A percentile compares a stretch with the other conserved stretches of the same genome.
These are phyloP conservation scores for Lasioglossum oenotherae DNA, from an alignment of 2,888 invertebrate species.

Conservation along the genomic window DNA sequence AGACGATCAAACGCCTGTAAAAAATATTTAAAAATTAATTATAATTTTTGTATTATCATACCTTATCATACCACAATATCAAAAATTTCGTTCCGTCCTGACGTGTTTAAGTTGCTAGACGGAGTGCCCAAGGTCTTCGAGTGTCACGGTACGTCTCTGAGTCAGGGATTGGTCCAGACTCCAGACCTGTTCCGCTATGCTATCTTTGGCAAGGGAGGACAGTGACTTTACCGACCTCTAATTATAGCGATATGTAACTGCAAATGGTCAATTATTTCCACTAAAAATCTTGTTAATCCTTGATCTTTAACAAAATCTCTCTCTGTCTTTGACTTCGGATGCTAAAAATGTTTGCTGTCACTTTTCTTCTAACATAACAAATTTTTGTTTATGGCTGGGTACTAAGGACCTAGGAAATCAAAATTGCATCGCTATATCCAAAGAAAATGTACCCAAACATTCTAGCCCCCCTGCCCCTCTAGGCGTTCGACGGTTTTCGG, in stretches of 20 bases:
- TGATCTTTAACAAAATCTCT: background rate
- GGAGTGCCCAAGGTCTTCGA: background rate
- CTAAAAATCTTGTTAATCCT: background rate
- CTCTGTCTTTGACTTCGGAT: background rate
- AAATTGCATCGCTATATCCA: background rate
- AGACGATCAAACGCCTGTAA: background rate
- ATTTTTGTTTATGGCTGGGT: background rate
- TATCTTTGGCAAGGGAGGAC: no score
- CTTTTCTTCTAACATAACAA: background rate
- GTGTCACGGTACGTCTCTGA: background rate
- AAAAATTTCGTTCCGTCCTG: background rate
- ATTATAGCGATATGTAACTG: background rate
- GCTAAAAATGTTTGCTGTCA: background rate
- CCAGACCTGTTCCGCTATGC: background rate
- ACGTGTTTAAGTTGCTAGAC: background rate
- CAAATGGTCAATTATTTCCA: background rate
- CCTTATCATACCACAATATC: background rate
- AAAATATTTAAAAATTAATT: background rate
- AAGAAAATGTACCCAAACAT: background rate
- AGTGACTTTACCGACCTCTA: background rate
- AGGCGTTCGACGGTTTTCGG: conserved; percentile 1
- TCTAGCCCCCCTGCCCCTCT: background rate
- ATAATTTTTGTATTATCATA: background rate
- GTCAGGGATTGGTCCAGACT: background rate
- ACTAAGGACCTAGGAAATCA: background rate